A percentile compares a stretch with the other conserved stretches of the same genome.
Conservation (phyloP, 2,797 vertebrate genomes). For the Nasua narica region DNA sequence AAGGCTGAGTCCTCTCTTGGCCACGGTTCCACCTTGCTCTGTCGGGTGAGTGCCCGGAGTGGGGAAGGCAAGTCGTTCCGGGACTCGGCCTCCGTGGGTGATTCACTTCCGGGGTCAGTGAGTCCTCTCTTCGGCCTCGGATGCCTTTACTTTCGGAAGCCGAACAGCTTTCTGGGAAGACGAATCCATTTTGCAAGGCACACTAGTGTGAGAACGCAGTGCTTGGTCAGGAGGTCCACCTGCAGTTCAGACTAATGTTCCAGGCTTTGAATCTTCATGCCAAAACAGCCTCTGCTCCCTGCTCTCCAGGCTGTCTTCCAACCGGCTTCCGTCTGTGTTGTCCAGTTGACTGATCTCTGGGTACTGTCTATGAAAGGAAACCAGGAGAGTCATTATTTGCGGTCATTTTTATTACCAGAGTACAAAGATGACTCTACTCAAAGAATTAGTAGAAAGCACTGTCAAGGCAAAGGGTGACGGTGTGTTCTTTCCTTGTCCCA, state of each 20-base stretch:
- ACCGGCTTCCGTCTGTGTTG: slow-evolving; percentile 75
- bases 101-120: slow-evolving; percentile 19
- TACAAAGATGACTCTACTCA: neutral
- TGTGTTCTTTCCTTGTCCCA: neutral
- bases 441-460: slow-evolving; percentile 24
- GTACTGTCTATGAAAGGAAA: slow-evolving; percentile 86
- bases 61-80: slow-evolving; percentile 46
- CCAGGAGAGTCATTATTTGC: neutral
- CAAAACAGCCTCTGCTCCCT: slow-evolving; percentile 91
- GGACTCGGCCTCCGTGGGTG: neutral
- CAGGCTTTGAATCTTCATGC: slow-evolving; percentile 96
- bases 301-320: slow-evolving; percentile 84
- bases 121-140: slow-evolving; percentile 55
- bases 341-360: slow-evolving; percentile 87
- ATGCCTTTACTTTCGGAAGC: slow-evolving; percentile 12
- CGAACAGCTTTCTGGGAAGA: slow-evolving; percentile 34
- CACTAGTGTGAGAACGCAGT: slow-evolving; percentile 79
- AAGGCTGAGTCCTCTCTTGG: slow-evolving; percentile 74
- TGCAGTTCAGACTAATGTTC: slow-evolving; percentile 92
- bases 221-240: slow-evolving; percentile 65
- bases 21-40: slow-evolving; percentile 45
- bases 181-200: slow-evolving; percentile 89
- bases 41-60: neutral
- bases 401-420: neutral
- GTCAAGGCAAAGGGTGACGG: neutral